Percentiles rank a stretch among this genome's conserved stretches.
phyloP scores from a whole-genome alignment of 2,888 invertebrate species.

The Papilio elwesi region DNA sequence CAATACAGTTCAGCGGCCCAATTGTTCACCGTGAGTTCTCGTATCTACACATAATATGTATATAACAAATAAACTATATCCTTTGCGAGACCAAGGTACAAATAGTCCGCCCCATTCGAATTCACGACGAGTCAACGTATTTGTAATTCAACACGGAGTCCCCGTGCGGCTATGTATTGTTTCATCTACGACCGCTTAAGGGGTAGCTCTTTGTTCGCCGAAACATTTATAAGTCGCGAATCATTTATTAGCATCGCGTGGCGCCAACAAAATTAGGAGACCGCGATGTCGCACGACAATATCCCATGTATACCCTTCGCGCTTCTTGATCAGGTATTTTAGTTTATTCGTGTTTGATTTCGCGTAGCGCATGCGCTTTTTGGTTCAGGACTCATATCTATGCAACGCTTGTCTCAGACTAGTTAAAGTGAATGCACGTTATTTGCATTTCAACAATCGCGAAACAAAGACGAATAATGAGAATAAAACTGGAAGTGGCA shows the following conservation, averaged over 20 bases:
- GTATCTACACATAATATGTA: constrained; percentile 50
- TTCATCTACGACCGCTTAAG: constrained; percentile 68
- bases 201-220: constrained; percentile 57
- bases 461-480: constrained; percentile 40
- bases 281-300: constrained; percentile 17
- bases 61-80: constrained; percentile 63
- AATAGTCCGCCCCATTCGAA: constrained; percentile 71
- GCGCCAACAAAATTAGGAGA: constrained; percentile 47
- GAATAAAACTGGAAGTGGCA: constrained; percentile 38
- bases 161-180: constrained; percentile 74
- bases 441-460: constrained; percentile 38
- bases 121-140: constrained; percentile 78
- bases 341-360: constrained; percentile 11
- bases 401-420: constrained; percentile 32
- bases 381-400: constrained; percentile 23
- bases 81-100: constrained; percentile 54
- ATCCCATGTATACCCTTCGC: constrained; percentile 27
- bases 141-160: constrained; percentile 80
- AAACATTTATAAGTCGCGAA: constrained; percentile 55
- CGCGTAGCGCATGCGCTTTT: constrained; percentile 26
- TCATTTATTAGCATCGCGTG: constrained; percentile 53
- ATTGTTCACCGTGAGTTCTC: constrained; percentile 46
- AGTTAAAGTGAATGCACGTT: constrained; percentile 37
- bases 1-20: constrained; percentile 41
- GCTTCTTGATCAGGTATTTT: constrained; percentile 26